A percentile compares a stretch with the other conserved stretches of the same genome.
phyloP scores from a whole-genome alignment of 2,113 vertebrate genomes.

The Saccopteryx leptura region DNA sequence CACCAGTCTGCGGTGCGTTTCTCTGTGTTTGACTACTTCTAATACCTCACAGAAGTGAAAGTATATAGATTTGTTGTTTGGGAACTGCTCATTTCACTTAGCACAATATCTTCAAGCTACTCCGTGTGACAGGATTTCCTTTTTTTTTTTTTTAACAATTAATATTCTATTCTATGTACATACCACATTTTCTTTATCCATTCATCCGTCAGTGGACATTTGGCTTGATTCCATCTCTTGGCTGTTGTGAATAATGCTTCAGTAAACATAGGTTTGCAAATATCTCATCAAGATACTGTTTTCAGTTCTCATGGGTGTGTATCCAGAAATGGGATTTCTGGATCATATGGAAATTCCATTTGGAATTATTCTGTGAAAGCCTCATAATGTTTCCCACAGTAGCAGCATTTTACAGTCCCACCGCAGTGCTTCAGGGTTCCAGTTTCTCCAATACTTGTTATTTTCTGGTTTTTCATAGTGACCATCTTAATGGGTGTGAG shows the following conservation, averaged over 20 bases:
- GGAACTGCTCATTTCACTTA: not conserved
- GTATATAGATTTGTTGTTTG: not conserved
- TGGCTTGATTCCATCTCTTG: not conserved
- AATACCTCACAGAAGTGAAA: not conserved
- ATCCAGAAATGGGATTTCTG: not conserved
- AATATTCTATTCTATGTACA: not conserved
- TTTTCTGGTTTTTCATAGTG: not conserved
- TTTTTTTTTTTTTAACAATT: not conserved
- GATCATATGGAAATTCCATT: not conserved
- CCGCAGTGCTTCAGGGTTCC: not conserved
- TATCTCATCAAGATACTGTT: not conserved
- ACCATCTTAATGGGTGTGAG: too few relatives aligned
- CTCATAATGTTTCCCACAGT: not conserved
- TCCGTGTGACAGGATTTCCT: not conserved
- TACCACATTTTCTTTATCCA: not conserved
- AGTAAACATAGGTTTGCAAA: too few relatives aligned
- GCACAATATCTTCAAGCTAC: not conserved
- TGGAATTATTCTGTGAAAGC: not conserved
- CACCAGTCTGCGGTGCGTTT: not conserved
- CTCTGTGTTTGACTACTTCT: constrained; percentile 13
- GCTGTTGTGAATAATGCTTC: not conserved
- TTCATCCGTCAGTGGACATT: not conserved
- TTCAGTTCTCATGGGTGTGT: not conserved
- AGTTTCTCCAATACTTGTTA: not conserved
- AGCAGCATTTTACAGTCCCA: not conserved